Conservation (phyloP, 2,888 invertebrate genomes). For the Zygogramma bicolorata region DNA sequence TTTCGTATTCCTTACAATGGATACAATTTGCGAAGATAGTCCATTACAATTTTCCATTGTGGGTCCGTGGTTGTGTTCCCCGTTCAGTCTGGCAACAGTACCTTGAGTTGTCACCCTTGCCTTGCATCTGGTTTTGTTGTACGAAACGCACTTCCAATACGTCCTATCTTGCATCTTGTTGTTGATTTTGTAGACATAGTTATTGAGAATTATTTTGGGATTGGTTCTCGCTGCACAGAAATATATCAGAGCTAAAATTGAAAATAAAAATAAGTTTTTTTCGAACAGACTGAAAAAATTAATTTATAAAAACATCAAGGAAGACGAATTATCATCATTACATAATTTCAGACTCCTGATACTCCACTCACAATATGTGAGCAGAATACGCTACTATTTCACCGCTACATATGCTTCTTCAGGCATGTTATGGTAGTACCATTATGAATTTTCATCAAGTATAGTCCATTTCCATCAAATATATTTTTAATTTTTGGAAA, state of each 20-base stretch:
- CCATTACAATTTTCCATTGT: constrained; percentile 34
- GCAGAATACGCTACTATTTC: no score
- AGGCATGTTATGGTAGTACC: no score
- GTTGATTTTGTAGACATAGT: constrained; percentile 50
- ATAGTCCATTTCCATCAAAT: no score
- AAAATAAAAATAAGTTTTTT: constrained; percentile 14
- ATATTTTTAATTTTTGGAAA: no score
- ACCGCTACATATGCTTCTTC: no score
- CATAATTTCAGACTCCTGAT: no score
- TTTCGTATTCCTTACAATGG: constrained; percentile 27
- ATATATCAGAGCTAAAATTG: constrained; percentile 48
- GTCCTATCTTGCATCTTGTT: constrained; percentile 49
- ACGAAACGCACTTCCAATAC: constrained; percentile 56
- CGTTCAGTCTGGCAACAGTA: constrained; percentile 36
- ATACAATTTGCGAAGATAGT: constrained; percentile 33
- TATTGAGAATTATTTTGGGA: constrained; percentile 54
- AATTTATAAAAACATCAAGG: neutral
- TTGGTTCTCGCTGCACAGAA: constrained; percentile 52
- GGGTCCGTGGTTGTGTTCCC: constrained; percentile 50
- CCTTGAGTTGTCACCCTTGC: constrained; percentile 53
- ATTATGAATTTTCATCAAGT: no score
- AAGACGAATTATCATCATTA: no score
- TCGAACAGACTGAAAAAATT: neutral
- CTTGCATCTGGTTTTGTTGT: constrained; percentile 53
- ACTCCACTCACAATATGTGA: no score